Evolutionary conservation across 2,888 invertebrate genomes (phyloP), one percentile per base, ranked within the genome.

Genomic region (Nymphalis c-album): DNA sequence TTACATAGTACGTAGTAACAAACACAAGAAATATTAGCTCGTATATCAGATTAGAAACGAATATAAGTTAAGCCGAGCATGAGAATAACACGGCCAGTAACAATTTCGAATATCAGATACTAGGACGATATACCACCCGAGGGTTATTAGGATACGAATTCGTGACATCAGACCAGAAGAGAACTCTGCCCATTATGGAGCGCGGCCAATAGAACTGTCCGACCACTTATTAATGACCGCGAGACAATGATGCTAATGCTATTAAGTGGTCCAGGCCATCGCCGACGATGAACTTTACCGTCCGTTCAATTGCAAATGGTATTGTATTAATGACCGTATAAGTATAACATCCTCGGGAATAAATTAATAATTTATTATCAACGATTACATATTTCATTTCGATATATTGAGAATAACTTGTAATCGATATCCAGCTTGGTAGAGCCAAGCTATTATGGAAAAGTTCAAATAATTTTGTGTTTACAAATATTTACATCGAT

Each of bases 241-340:
- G 79, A 84, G 87, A 89, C 90, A 90, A 90, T 89, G 86, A 87
- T 82, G 83, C 85, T 88, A 88, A 90, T 86, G 87, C 85, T 85
- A 91, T 91, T 88, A 91, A 88, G 85, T 84, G 84, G 81, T 71
- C 81, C 80, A 77, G 76, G 76, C 75, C 75, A 84, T 84, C 81
- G 79, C 82, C 80, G 72, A 77, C 76, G 78, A 77, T 70, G 67
- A 74, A 68, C 73, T 85, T 83, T 81, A 83, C 80, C 80, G 81
- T 80, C 79, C 78, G 80, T 80, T 81, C 80, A 79, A 78, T 77
- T 77, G 76, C 74, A 72, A 70, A 69, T 64, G 66, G 61, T 63
- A 55, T 55, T 63, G 47, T 68, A 70, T 71, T 70, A 72, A 70
- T 69, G 68, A 60, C 20, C 46, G 60, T 55, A 60, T 63, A 66